phyloP scores from a whole-genome alignment of 2,113 vertebrate genomes.

The Pygoscelis adeliae region DNA sequence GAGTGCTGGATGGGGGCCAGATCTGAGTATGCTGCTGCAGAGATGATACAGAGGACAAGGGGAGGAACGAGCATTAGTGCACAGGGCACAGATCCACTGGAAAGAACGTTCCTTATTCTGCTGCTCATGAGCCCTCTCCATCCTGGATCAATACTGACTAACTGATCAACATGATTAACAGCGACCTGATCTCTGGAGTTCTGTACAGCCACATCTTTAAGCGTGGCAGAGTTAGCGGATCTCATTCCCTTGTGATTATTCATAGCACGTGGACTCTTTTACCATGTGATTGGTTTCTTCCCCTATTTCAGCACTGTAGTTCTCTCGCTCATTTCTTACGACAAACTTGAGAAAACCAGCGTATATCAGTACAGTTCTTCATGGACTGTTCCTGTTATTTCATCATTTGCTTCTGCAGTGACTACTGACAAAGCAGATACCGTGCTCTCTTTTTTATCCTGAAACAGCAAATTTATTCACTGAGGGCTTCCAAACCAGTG shows the following conservation, averaged over 20 bases:
- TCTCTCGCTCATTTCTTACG: neutral
- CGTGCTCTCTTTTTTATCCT: neutral
- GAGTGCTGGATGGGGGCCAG: neutral
- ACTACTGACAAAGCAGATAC: conserved; percentile 33
- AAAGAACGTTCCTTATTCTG: neutral
- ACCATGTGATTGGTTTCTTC: neutral
- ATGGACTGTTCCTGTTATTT: neutral
- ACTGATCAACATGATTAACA: neutral
- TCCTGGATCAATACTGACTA: neutral
- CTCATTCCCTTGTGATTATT: neutral
- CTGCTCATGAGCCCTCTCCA: neutral
- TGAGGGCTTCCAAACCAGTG: neutral
- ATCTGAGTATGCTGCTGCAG: neutral
- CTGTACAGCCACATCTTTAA: neutral
- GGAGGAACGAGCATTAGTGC: neutral
- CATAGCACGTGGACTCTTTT: neutral
- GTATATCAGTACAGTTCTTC: neutral
- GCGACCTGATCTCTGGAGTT: neutral
- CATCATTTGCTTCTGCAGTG: neutral
- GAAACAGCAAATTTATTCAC: conserved; percentile 54
- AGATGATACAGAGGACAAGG: neutral
- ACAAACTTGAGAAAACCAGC: neutral
- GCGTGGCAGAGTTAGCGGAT: neutral
- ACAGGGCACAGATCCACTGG: neutral
- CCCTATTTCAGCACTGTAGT: neutral